These are phyloP conservation scores for Lepas anatifera DNA, from an alignment of 2,888 invertebrate genomes.

Conservation along the genomic window DNA sequence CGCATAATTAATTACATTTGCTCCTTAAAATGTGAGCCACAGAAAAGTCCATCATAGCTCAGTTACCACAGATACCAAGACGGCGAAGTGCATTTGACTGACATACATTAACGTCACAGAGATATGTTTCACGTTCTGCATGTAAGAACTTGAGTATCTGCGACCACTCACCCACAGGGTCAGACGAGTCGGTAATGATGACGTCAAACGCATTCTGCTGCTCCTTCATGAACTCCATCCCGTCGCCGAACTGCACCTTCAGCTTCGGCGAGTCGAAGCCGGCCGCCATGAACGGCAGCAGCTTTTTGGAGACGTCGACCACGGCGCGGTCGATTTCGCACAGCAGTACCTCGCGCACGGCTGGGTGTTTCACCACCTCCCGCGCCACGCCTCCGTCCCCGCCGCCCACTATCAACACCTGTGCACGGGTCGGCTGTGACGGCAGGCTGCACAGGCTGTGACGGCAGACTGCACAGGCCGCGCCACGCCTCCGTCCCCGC, in stretches of 20 bases:
- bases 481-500: slow-evolving; percentile 95
- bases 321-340: slow-evolving; percentile 94
- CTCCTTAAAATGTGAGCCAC: no score
- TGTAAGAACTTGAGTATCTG: no score
- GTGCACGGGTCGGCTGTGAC: no score
- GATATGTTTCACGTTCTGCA: no score
- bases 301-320: slow-evolving; percentile 75
- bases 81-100: no score
- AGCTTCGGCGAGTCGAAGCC: slow-evolving; percentile 76
- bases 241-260: slow-evolving; percentile 74
- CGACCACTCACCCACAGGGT: slow-evolving; percentile 60
- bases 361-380: slow-evolving; percentile 85
- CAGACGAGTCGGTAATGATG: slow-evolving; percentile 96
- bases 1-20: no score
- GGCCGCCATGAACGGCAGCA: slow-evolving; percentile 77
- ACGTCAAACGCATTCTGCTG: slow-evolving; percentile 82
- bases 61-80: no score
- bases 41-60: no score
- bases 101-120: no score
- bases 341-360: slow-evolving; percentile 70
- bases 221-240: slow-evolving; percentile 84
- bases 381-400: slow-evolving; percentile 96
- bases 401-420: slow-evolving; percentile 88
- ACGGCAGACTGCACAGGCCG: no score
- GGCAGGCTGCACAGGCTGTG: no score